Conservation (phyloP, 2,888 invertebrate species). For the Drosophila siamana region DNA sequence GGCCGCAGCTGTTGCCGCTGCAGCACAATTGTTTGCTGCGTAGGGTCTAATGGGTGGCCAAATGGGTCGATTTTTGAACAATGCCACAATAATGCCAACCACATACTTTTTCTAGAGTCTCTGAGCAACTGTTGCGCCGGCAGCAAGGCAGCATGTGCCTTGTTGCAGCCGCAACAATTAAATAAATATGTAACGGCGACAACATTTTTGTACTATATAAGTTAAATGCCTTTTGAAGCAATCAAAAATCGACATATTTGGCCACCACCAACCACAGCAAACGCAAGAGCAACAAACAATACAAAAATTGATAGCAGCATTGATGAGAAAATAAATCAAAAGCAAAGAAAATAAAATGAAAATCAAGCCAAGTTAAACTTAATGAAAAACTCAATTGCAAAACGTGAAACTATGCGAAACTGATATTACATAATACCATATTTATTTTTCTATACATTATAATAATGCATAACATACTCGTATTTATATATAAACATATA, state of each 20-base stretch:
- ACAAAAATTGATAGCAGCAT: conserved; percentile 2
- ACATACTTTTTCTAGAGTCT: conserved; percentile 80
- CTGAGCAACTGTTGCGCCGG: conserved; percentile 48
- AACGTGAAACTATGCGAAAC: conserved; percentile 43
- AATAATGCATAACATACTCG: conserved; percentile 24
- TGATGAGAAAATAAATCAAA: conserved; percentile 18
- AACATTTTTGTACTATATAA: neutral
- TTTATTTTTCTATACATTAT: conserved; percentile 56
- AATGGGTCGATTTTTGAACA: conserved; percentile 84
- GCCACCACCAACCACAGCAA: conserved; percentile 73
- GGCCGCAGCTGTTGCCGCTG: conserved; percentile 74
- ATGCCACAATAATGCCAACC: conserved; percentile 83
- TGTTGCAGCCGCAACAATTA: conserved; percentile 41
- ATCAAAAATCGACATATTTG: conserved; percentile 75
- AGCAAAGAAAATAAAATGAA: conserved; percentile 28
- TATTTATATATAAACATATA: conserved; percentile 14
- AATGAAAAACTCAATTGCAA: conserved; percentile 18
- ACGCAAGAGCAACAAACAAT: conserved; percentile 6
- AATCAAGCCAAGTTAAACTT: conserved; percentile 67
- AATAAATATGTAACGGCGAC: neutral
- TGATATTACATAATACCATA: conserved; percentile 59
- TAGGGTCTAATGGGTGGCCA: conserved; percentile 84
- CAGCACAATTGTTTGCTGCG: conserved; percentile 80
- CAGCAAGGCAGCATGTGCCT: conserved; percentile 44
- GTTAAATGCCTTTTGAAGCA: conserved; percentile 11